Base-by-base conservation (phyloP, 2,113 vertebrate genomes). In the Recurvirostra avosetta region DNA sequence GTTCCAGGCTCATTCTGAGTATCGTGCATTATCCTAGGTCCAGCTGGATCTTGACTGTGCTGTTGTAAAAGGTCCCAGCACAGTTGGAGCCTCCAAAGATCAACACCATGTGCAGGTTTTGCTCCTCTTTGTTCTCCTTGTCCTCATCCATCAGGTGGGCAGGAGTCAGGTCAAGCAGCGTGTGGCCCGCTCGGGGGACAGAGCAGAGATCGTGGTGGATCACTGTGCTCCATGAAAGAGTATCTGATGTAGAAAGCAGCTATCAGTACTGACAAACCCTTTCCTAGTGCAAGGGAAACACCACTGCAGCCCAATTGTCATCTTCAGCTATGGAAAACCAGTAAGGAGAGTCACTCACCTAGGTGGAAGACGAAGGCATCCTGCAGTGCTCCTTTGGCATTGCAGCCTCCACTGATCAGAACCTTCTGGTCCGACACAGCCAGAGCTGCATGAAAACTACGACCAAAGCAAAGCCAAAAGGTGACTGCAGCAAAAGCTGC, bases 71-170 rank as follows among this genome's bases (percentile, higher is more conserved):
- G 4, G 93, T 98, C 29, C 98, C 99, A 0, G 97, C 95, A 85
- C 98, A 98, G 90, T 99, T 98, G 4, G 98, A 99, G 29, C 99
- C 99, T 21, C 99, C 99, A 45, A 99, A 99, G 72, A 99, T 95
- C 73, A 99, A 94, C 71, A 99, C 53, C 0, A 78, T 97, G 75
- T 97, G 98, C 45, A 90, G 53, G 19, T 92, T 91, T 11, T 83
- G 73, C 36, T 97, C 79, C 18, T 86, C 70, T 27, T 52, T 95
- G 17, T 96, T 93, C 29, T 94, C 88, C 71, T 96, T 96, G 65
- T 97, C 96, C 12, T 62, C 29, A 32, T 98, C 94, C 5, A 67
- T 94, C 50, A 88, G 67, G 45, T 70, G 70, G 36, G 88, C 74
- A 34, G 93, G 92, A 52, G 79, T 91, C 90, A 98, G 71, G 71